phyloP scores from a whole-genome alignment of 2,113 vertebrate genomes.

The Xenopus tropicalis region DNA sequence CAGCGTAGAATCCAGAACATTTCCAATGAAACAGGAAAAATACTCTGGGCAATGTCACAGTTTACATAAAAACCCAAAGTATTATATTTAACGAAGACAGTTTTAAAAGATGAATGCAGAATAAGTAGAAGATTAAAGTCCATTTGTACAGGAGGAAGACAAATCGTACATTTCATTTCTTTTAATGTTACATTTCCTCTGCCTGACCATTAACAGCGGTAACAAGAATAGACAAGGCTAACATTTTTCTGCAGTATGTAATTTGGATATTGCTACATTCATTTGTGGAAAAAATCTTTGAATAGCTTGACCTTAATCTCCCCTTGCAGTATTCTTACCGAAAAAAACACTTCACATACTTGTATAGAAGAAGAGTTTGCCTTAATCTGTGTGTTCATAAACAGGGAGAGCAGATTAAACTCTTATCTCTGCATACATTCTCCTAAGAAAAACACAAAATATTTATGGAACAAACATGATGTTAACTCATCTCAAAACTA shows the following conservation, averaged over 20 bases:
- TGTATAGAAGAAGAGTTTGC: conserved; percentile 9
- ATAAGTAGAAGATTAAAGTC: conserved; percentile 26
- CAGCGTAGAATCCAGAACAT: no score
- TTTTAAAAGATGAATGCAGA: conserved; percentile 8
- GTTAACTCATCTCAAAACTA: neutral
- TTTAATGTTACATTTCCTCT: conserved; percentile 9
- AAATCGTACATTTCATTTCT: conserved; percentile 29
- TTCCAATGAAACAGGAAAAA: no score
- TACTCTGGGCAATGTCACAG: neutral
- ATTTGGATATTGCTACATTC: conserved; percentile 32
- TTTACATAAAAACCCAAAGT: conserved; percentile 2
- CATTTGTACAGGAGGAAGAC: conserved; percentile 29
- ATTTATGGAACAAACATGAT: conserved; percentile 20
- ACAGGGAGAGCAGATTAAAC: conserved; percentile 21
- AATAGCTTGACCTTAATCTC: conserved; percentile 39
- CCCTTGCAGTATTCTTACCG: conserved; percentile 15
- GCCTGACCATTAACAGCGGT: conserved; percentile 2
- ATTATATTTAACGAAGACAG: conserved; percentile 12
- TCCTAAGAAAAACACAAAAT: conserved; percentile 21
- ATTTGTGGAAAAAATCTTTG: neutral
- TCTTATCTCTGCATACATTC: conserved; percentile 25
- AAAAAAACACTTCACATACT: conserved; percentile 22
- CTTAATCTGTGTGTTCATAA: conserved; percentile 36
- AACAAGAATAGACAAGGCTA: conserved; percentile 25
- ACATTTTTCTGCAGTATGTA: conserved; percentile 20